These are phyloP conservation scores for Chaenocephalus aceratus DNA, from an alignment of 2,113 vertebrate genomes.

Conservation along the genomic window DNA sequence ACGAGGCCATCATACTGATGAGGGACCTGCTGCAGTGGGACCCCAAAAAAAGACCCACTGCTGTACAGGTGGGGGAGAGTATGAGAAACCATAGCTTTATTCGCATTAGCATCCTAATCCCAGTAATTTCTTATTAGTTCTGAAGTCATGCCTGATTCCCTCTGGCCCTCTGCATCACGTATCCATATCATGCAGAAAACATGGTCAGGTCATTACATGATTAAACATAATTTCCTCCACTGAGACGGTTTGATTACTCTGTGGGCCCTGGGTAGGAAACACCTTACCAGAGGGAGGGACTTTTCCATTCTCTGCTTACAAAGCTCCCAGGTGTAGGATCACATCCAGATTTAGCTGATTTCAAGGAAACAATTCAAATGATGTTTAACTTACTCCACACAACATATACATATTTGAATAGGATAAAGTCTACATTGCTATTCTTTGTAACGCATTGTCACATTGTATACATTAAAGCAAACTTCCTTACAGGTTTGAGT, in stretches of 20 bases:
- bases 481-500: too few species aligned
- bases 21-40: constrained; percentile 93
- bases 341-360: background rate
- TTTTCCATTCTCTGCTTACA: constrained; percentile 49
- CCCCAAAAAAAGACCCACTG: constrained; percentile 95
- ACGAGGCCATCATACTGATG: constrained; percentile 93
- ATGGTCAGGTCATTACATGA: constrained; percentile 10
- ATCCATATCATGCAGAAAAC: background rate
- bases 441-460: background rate
- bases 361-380: background rate
- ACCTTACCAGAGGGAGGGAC: constrained; percentile 30
- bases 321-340: constrained; percentile 23
- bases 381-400: background rate
- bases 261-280: constrained; percentile 15
- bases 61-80: constrained; percentile 86
- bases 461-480: too few species aligned
- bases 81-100: background rate
- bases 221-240: constrained; percentile 38
- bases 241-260: constrained; percentile 18
- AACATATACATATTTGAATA: background rate
- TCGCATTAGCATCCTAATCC: constrained; percentile 20
- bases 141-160: constrained; percentile 13
- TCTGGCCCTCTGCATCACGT: background rate
- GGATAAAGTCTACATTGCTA: background rate
- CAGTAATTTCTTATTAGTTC: constrained; percentile 12